Percentiles rank a stretch among this genome's conserved stretches.
Evolutionary conservation across 2,113 vertebrate genomes (phyloP).

Genomic region (cattle (Bos taurus)): DNA sequence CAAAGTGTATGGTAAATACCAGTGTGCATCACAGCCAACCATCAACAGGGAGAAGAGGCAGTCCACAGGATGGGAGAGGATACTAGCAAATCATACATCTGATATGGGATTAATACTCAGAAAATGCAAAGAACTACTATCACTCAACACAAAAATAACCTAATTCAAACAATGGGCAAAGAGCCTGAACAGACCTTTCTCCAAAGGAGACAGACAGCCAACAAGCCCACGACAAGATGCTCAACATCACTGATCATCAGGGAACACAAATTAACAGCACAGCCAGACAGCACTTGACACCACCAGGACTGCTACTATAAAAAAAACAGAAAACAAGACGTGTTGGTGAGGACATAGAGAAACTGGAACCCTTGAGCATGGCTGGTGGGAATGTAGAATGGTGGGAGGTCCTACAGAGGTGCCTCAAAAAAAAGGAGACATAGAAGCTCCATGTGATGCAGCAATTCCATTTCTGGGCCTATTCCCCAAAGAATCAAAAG

Average conservation of each 20-base stretch:
- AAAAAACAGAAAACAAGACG: no score
- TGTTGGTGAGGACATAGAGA: background rate
- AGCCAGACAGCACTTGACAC: background rate
- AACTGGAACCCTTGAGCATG: background rate
- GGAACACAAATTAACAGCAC: background rate
- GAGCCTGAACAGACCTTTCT: background rate
- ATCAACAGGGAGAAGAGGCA: background rate
- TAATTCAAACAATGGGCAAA: background rate
- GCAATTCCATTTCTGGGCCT: no score
- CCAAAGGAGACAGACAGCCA: background rate
- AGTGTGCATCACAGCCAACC: background rate
- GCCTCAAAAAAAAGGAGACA: background rate
- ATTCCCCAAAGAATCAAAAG: background rate
- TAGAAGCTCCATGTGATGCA: background rate
- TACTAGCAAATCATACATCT: background rate
- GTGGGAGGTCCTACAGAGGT: fast-evolving
- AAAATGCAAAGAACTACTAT: background rate
- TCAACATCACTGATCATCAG: background rate
- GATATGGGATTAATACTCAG: background rate
- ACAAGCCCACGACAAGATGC: background rate
- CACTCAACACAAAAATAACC: background rate
- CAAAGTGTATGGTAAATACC: background rate
- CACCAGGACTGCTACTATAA: background rate
- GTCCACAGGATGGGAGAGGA: background rate
- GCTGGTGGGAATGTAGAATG: background rate